Percentiles rank a stretch among this genome's conserved stretches.
Evolutionary conservation across 2,797 vertebrate species (phyloP).

Genomic region (Miichthys miiuy): DNA sequence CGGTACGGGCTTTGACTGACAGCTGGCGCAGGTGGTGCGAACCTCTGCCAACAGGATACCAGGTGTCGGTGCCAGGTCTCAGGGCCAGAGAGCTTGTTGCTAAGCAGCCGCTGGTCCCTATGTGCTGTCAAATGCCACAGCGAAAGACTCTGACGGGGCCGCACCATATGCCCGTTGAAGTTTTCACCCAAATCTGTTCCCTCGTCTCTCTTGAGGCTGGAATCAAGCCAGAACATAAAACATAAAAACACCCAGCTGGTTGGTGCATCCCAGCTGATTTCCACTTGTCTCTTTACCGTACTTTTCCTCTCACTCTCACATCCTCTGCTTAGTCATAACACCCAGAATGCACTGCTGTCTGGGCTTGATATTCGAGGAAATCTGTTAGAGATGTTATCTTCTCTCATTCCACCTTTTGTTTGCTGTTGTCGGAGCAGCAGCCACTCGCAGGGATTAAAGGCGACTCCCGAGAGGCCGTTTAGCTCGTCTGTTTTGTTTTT

Average conservation of each 20-base stretch:
- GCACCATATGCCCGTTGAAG: conserved; percentile 62
- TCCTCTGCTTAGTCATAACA: conserved; percentile 11
- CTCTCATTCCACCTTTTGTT: conserved; percentile 56
- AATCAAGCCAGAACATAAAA: conserved; percentile 39
- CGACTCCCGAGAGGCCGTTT: conserved; percentile 57
- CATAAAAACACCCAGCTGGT: conserved; percentile 47
- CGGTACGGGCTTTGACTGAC: conserved; percentile 69
- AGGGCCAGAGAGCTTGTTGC: conserved; percentile 73
- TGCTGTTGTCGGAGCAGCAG: conserved; percentile 52
- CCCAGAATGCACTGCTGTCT: background rate
- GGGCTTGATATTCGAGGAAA: conserved; percentile 18
- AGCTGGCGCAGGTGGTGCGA: conserved; percentile 71
- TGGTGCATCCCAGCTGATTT: conserved; percentile 30
- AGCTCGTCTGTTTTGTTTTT: conserved; percentile 64
- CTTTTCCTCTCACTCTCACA: background rate
- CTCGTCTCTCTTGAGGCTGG: conserved; percentile 24
- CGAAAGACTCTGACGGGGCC: conserved; percentile 48
- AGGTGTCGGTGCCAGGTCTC: conserved; percentile 67
- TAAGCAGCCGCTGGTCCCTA: conserved; percentile 72
- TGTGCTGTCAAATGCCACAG: conserved; percentile 63
- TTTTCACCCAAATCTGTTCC: conserved; percentile 38
- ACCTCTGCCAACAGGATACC: conserved; percentile 64
- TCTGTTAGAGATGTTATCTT: conserved; percentile 47
- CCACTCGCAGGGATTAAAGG: conserved; percentile 60
- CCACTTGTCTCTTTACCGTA: conserved; percentile 17